phyloP scores from a whole-genome alignment of 2,888 invertebrate species.

The Scaptomyza cyrtandrae region DNA sequence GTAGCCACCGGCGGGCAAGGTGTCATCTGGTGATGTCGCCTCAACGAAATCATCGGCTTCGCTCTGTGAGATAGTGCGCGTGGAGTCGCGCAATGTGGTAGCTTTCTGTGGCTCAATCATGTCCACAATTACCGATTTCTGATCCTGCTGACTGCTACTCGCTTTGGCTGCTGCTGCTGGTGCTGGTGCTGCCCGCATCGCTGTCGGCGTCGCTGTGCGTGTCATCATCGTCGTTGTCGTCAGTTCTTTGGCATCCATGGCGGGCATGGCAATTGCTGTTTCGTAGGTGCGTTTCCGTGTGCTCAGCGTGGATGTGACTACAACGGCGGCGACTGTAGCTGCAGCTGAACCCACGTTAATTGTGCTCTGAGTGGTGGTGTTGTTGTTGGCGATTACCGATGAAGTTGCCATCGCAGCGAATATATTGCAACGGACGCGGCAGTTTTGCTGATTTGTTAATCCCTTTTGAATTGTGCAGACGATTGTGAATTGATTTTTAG shows the following conservation, averaged over 20 bases:
- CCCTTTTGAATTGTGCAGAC: constrained; percentile 14
- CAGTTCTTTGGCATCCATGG: constrained; percentile 52
- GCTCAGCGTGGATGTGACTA: constrained; percentile 63
- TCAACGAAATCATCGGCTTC: constrained; percentile 70
- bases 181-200: constrained; percentile 1
- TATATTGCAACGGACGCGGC: constrained; percentile 58
- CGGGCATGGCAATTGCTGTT: constrained; percentile 81
- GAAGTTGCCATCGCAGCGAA: constrained; percentile 83
- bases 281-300: constrained; percentile 83
- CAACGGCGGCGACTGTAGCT: constrained; percentile 46
- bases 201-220: constrained; percentile 33
- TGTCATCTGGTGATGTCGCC: constrained; percentile 60
- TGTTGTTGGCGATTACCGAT: constrained; percentile 80
- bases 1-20: constrained; percentile 34
- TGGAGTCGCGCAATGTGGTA: constrained; percentile 70
- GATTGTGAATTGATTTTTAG: constrained; percentile 11
- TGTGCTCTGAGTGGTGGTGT: constrained; percentile 68
- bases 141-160: constrained; percentile 15
- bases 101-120: constrained; percentile 52
- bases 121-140: constrained; percentile 44
- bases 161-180: constrained; percentile 18
- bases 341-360: constrained; percentile 74
- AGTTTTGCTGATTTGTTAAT: constrained; percentile 57
- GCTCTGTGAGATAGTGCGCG: constrained; percentile 81
- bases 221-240: constrained; percentile 37